phyloP scores from a whole-genome alignment of 1,140 invertebrate genomes.

The Drusus annulatus region DNA sequence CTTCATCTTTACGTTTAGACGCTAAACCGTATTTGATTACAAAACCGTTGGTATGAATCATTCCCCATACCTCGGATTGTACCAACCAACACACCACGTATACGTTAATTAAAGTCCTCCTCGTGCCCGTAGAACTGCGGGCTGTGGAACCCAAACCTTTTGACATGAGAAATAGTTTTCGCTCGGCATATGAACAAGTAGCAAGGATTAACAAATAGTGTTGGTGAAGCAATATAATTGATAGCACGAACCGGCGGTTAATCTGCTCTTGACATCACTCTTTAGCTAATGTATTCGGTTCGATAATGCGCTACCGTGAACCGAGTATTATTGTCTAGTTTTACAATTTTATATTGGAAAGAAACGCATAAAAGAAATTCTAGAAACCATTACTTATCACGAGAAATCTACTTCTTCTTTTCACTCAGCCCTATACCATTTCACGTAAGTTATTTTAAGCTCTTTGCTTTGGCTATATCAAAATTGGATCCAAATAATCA shows the following conservation, averaged over 20 bases:
- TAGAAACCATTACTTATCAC: background rate
- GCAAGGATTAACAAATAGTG: constrained; percentile 48
- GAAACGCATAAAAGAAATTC: background rate
- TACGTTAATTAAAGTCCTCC: constrained; percentile 47
- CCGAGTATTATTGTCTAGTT: no score
- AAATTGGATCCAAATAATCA: no score
- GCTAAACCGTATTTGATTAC: constrained; percentile 54
- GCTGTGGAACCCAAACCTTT: constrained; percentile 17
- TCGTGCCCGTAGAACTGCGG: constrained; percentile 38
- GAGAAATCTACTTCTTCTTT: background rate
- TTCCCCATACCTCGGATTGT: constrained; percentile 25
- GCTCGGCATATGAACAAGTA: constrained; percentile 45
- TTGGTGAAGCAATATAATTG: constrained; percentile 49
- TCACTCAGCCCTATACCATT: background rate
- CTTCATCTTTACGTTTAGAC: constrained; percentile 20
- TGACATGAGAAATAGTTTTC: constrained; percentile 50
- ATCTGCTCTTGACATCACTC: constrained; percentile 9
- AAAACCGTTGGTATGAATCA: constrained; percentile 45
- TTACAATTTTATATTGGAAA: no score
- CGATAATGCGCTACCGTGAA: background rate
- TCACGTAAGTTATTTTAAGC: no score
- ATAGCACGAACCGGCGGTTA: constrained; percentile 45
- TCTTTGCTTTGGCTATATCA: no score
- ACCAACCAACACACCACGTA: background rate
- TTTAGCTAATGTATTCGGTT: background rate